Evolutionary conservation across 64 coral and sea anemone genomes (phyloP).

Genomic region (Porites australiensis): DNA sequence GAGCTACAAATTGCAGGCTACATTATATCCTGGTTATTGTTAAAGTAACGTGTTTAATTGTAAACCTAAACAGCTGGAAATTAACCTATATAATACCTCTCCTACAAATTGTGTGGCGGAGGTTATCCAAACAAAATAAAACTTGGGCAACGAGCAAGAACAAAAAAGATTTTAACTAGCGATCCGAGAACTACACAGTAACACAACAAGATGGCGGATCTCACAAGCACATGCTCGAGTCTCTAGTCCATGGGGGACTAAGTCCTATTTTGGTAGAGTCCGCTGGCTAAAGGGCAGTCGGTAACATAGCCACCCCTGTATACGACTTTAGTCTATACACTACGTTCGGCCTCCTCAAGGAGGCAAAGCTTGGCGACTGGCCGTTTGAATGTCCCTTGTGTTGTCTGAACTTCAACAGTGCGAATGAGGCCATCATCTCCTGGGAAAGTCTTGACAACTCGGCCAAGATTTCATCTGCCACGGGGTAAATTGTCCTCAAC

Average conservation of each 20-base stretch:
- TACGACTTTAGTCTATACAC: neutral
- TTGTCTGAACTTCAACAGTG: conserved; percentile 31
- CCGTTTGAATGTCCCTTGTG: neutral
- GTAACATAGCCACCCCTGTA: conserved; percentile 56
- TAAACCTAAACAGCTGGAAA: too few relatives aligned
- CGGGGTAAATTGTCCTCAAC: neutral
- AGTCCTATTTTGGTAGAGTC: neutral
- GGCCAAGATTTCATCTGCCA: conserved; percentile 11
- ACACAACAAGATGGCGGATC: too few relatives aligned
- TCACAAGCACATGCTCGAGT: neutral
- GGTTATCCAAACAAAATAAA: too few relatives aligned
- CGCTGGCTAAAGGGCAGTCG: neutral
- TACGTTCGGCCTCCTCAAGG: neutral
- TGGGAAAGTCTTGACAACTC: conserved; percentile 15
- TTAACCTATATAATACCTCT: too few relatives aligned
- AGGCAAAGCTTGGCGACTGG: conserved; percentile 34
- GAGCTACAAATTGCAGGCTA: too few relatives aligned
- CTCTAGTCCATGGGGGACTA: neutral
- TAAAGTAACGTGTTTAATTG: too few relatives aligned
- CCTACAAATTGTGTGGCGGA: too few relatives aligned
- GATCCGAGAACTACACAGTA: neutral
- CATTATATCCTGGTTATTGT: too few relatives aligned
- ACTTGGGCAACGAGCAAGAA: too few relatives aligned
- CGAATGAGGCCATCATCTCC: conserved; percentile 36
- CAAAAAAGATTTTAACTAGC: too few relatives aligned